These are phyloP conservation scores for Pristiophorus japonicus DNA, from an alignment of 2,113 vertebrate species.

Conservation along the genomic window DNA sequence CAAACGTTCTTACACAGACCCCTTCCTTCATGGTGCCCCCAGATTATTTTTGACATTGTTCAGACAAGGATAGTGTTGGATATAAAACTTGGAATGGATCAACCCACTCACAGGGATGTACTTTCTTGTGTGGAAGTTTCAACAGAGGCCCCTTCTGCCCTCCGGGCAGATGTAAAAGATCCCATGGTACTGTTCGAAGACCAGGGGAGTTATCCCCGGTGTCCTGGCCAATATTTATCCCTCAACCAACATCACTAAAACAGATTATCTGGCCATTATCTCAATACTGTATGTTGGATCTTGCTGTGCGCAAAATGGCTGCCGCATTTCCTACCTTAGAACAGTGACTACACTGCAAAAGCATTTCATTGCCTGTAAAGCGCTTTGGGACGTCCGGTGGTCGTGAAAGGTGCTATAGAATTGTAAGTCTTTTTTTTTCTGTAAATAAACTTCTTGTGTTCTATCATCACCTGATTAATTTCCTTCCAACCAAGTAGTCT, in stretches of 20 bases:
- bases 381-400: neutral
- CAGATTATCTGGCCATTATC: neutral
- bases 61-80: neutral
- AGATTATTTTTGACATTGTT: neutral
- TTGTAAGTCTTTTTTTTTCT: neutral
- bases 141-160: neutral
- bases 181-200: neutral
- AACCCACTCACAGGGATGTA: neutral
- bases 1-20: neutral
- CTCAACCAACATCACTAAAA: neutral
- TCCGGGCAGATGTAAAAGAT: neutral
- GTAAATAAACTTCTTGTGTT: too few species aligned
- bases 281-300: neutral
- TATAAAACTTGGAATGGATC: neutral
- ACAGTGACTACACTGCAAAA: neutral
- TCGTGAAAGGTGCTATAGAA: neutral
- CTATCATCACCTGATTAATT: neutral
- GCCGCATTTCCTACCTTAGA: neutral
- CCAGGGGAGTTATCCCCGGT: neutral
- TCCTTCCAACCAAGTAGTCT: neutral
- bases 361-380: neutral
- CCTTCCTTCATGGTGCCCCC: neutral
- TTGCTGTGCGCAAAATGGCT: neutral
- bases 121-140: neutral
- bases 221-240: neutral